Conservation (phyloP, 2,888 invertebrate genomes). For the Limnephilus auricula region DNA sequence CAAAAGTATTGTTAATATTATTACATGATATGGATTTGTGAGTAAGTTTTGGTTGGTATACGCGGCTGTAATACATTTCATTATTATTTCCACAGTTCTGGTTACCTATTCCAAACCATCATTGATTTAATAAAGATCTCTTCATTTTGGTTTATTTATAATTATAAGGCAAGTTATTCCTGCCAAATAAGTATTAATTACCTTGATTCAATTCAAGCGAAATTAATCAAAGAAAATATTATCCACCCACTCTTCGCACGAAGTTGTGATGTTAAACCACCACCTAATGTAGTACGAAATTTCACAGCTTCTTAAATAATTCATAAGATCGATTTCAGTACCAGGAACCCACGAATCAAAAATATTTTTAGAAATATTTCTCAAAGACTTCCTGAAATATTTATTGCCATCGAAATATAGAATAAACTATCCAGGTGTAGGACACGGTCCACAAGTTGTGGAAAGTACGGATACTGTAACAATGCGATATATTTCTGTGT, state of each 20-base stretch:
- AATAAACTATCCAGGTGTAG: neutral
- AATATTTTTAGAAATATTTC: neutral
- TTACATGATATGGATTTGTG: too few species aligned
- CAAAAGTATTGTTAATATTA: too few species aligned
- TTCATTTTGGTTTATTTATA: neutral
- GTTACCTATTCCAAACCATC: neutral
- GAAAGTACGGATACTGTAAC: neutral
- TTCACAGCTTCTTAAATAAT: neutral
- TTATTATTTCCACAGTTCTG: too few species aligned
- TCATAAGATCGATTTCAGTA: neutral
- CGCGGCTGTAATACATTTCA: neutral
- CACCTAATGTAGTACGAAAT: neutral
- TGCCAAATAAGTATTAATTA: neutral
- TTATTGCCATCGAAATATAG: neutral
- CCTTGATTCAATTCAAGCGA: neutral
- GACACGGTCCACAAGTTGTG: neutral
- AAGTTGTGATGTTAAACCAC: too few species aligned
- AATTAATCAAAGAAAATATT: neutral
- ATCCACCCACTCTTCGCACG: too few species aligned
- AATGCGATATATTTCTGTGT: neutral
- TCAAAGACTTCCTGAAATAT: neutral
- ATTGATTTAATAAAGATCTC: neutral
- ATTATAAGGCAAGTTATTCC: neutral
- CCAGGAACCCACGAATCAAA: neutral
- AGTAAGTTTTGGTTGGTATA: neutral